Percentiles rank a stretch among this genome's conserved stretches.
Evolutionary conservation across 2,888 invertebrate genomes (phyloP).

Genomic region (Andrena minutula): DNA sequence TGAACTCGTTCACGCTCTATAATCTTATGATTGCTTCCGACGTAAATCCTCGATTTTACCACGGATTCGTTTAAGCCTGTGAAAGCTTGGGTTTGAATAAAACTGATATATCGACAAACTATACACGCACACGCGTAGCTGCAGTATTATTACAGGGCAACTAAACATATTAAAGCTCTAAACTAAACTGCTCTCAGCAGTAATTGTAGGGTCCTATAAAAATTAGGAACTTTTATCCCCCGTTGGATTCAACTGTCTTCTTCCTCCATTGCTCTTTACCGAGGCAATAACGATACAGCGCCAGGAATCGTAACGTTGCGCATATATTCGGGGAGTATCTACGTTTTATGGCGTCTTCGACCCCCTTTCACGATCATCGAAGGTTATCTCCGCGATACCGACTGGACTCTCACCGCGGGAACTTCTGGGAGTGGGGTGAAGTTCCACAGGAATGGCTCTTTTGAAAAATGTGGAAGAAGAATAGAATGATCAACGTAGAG

Average conservation of each 20-base stretch:
- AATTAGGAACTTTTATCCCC: constrained; percentile 10
- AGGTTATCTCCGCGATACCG: constrained; percentile 41
- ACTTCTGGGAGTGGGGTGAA: constrained; percentile 32
- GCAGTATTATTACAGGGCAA: constrained; percentile 2
- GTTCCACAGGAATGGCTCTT: constrained; percentile 56
- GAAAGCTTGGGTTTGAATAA: constrained; percentile 45
- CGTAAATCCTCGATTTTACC: constrained; percentile 49
- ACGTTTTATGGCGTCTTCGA: constrained; percentile 52
- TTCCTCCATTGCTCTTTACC: neutral
- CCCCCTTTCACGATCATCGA: constrained; percentile 49
- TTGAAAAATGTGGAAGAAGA: constrained; percentile 43
- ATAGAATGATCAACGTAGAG: constrained; percentile 30
- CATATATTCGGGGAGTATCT: constrained; percentile 35
- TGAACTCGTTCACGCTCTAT: constrained; percentile 26
- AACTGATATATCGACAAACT: constrained; percentile 30
- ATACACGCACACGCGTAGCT: neutral
- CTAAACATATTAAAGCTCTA: neutral
- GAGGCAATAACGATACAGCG: constrained; percentile 32
- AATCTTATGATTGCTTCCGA: constrained; percentile 38
- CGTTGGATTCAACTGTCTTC: neutral
- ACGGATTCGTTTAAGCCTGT: constrained; percentile 43
- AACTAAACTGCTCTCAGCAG: neutral
- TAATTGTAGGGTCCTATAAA: constrained; percentile 20
- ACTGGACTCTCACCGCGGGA: constrained; percentile 30
- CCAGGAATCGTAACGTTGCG: constrained; percentile 43